phyloP scores from a whole-genome alignment of 1,140 invertebrate genomes.

The Scaptomyza montana region DNA sequence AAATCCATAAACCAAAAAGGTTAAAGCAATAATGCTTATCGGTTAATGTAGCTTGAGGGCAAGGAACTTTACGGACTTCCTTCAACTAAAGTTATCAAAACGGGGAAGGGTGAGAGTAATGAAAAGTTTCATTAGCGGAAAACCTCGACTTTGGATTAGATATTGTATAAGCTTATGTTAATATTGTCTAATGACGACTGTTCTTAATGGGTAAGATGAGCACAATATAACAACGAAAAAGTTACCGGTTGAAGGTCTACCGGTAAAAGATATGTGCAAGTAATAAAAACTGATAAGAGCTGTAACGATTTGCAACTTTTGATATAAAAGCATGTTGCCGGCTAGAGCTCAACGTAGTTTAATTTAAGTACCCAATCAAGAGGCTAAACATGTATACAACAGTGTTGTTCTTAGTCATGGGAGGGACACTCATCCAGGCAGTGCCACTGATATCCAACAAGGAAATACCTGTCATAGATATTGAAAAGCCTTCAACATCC shows the following conservation, averaged over 20 bases:
- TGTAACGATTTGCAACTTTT: not conserved
- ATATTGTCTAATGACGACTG: not conserved
- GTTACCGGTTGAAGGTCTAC: not conserved
- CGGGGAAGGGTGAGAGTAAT: not conserved
- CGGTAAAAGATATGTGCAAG: conserved; percentile 2
- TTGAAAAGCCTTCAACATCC: not conserved
- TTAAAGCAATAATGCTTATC: conserved; percentile 32
- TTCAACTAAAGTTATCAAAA: conserved; percentile 3
- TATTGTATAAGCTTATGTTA: not conserved
- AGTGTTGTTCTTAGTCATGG: conserved; percentile 84
- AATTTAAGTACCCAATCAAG: not conserved
- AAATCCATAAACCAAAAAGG: conserved; percentile 28
- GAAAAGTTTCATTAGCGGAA: not conserved
- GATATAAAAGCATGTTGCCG: conserved; percentile 15
- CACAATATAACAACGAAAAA: not conserved
- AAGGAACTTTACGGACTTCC: not conserved
- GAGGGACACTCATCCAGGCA: conserved; percentile 67
- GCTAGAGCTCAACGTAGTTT: not conserved
- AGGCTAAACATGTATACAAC: conserved; percentile 84
- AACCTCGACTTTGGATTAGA: not conserved
- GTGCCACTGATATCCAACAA: conserved; percentile 4
- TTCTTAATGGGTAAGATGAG: not conserved
- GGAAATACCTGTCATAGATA: not conserved
- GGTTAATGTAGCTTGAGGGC: conserved; percentile 19
- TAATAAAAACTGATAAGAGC: conserved; percentile 12